A percentile compares a stretch with the other conserved stretches of the same genome.
phyloP scores from a whole-genome alignment of 2,797 vertebrate species.

The Enteromius treurensis region DNA sequence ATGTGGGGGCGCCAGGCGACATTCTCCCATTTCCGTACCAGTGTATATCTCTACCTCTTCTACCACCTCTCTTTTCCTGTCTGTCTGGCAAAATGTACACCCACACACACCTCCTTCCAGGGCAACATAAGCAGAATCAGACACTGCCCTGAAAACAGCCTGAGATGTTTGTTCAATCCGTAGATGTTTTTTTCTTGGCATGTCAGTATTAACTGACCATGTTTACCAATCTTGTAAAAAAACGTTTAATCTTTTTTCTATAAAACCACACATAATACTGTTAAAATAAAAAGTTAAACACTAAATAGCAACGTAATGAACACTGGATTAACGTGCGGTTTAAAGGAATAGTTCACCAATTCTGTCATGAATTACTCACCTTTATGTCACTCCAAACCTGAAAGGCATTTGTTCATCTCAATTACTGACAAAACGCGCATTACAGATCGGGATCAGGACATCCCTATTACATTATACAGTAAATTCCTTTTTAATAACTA shows the following conservation, averaged over 20 bases:
- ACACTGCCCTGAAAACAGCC: slow-evolving; percentile 37
- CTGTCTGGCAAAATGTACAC: slow-evolving; percentile 33
- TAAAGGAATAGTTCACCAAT: neutral
- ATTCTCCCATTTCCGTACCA: slow-evolving; percentile 39
- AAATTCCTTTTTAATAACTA: neutral
- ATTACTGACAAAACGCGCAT: too few relatives aligned
- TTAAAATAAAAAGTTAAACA: neutral
- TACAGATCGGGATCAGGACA: too few relatives aligned
- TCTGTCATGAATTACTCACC: neutral
- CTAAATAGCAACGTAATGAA: neutral
- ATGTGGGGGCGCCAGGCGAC: slow-evolving; percentile 41
- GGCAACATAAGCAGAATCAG: slow-evolving; percentile 10
- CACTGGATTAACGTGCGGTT: neutral
- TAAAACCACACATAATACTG: neutral
- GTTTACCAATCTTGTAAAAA: slow-evolving; percentile 5
- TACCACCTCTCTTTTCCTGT: slow-evolving; percentile 28
- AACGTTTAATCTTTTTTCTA: neutral
- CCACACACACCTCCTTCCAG: slow-evolving; percentile 33
- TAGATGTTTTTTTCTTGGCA: neutral
- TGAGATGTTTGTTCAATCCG: neutral
- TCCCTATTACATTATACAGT: neutral
- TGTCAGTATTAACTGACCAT: slow-evolving; percentile 22
- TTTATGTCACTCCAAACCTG: neutral
- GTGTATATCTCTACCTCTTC: slow-evolving; percentile 38
- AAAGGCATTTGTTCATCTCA: neutral